Base-by-base conservation (phyloP, 2,888 invertebrate species). In the Pollenia angustigena region DNA sequence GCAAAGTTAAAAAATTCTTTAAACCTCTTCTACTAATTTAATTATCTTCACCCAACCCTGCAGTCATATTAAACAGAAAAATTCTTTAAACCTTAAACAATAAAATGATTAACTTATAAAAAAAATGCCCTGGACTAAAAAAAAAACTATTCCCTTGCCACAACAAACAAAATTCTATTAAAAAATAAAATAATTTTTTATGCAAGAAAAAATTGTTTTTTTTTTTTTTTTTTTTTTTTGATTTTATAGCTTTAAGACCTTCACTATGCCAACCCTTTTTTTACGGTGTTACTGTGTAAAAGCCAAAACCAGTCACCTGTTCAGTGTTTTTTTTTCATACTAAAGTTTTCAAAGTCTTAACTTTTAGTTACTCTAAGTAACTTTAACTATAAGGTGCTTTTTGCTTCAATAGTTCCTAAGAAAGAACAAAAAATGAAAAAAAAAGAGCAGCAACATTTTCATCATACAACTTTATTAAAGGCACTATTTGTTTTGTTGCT, bases 381-480 rank as follows among this genome's bases (percentile, higher is more conserved):
- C 32, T n/a, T 60, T 16, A 58, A 40, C 18, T 11, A 58, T 50
- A 69, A 84, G 76, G 62, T 84, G 84, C 72, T 78, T 58, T 66
- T 87, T 87, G 83, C 86, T 76, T 87, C 81, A 81, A 68, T 84
- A 84, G 81, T 84, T 84, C 72, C 14, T 54, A 52, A 66, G 44
- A 50, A 18, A 1, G 2, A 23, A 23, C 2, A 23, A 23, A 23
- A 23, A 23, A 23, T 1, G 2, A 68, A 71, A 32, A 32, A 32
- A 32, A 32, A 32, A 66, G 60, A 71, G 40, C 16, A 42, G 40
- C 58, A 72, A 66, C 16, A 48, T 82, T 69, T 76, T 76, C 44
- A 81, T 81, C 71, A 72, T 81, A 87, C 84, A 84, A 87, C 87
- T 87, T 78, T 84, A 87, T 87, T 87, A 84, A 84, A 32, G 81